Base-by-base conservation (phyloP, 2,797 vertebrate genomes). In the Rachycentron canadum region DNA sequence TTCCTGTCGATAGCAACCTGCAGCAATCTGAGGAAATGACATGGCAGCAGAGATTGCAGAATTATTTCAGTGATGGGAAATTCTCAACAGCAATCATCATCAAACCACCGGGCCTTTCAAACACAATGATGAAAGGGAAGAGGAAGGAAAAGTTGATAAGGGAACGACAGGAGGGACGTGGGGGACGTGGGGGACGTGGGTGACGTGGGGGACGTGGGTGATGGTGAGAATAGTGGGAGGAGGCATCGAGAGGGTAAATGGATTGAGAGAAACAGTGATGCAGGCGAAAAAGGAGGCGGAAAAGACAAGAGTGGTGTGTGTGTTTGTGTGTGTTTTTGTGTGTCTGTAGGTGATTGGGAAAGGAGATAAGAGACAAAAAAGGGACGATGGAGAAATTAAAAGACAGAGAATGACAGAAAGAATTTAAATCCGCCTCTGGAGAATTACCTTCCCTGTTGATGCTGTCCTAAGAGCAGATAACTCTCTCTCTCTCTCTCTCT, bases 391-490 rank as follows among this genome's bases (percentile, higher is more conserved):
- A 52, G 69, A 69, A 82, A 82, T 38, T 59, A 80, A 75, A 81
- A 73, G 45, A 82, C 64, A 76, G 79, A 49, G 60, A 36, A 32
- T 13, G 32, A 38, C 52, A 70, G 50, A 80, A 62, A 73, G 73
- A 50, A 55, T 76, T 76, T 85, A 70, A 85, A 77, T 78, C 73
- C 67, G 43, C 83, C 86, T 73, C 82, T 43, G 49, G 84, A 85
- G 88, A 90, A 86, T 86, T 77, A 82, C 76, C 64, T 86, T 76
- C 78, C 67, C 61, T 72, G 75, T 85, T 81, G 87, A 87, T 69
- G 69, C 68, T 82, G 9, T 64, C 68, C 66, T 30, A 26, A 41
- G 47, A 83, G 73, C 76, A 89, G 75, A 88, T 88, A 79, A 83
- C 41, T 13, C 12, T 56, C 55, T 32, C 61, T 49, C 50, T 26